Evolutionary conservation across 92 coral and sea anemone genomes (phyloP).

Genomic region (Umimayanthus kanabou): DNA sequence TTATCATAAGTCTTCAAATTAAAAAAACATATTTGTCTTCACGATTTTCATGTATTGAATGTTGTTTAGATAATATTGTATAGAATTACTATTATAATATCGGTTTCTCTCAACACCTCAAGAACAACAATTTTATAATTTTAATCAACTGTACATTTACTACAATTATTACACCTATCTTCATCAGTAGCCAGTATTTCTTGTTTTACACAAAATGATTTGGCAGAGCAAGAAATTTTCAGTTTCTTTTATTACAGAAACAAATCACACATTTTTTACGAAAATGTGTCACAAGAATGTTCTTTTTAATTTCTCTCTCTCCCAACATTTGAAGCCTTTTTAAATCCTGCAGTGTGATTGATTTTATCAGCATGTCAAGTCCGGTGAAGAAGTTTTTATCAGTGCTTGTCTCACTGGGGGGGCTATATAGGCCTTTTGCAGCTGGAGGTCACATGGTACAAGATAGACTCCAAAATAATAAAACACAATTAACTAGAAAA

Average conservation of each 20-base stretch:
- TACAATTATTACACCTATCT: not conserved
- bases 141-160: not conserved
- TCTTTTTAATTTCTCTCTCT: too few species aligned
- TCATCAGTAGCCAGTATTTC: not conserved
- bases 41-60: not conserved
- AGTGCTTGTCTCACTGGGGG: not conserved
- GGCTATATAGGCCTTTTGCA: too few species aligned
- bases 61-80: not conserved
- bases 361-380: not conserved
- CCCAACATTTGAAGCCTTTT: not conserved
- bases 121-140: not conserved
- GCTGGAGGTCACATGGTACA: too few species aligned
- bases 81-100: not conserved
- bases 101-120: constrained; percentile 19
- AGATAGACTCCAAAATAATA: too few species aligned
- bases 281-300: too few species aligned
- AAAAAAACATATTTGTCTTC: not conserved
- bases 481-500: too few species aligned
- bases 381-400: not conserved
- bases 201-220: not conserved
- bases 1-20: not conserved
- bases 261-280: too few species aligned
- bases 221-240: not conserved
- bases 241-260: too few species aligned
- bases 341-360: not conserved